Conservation (phyloP, 2,888 invertebrate species). For the Unio delphinus region DNA sequence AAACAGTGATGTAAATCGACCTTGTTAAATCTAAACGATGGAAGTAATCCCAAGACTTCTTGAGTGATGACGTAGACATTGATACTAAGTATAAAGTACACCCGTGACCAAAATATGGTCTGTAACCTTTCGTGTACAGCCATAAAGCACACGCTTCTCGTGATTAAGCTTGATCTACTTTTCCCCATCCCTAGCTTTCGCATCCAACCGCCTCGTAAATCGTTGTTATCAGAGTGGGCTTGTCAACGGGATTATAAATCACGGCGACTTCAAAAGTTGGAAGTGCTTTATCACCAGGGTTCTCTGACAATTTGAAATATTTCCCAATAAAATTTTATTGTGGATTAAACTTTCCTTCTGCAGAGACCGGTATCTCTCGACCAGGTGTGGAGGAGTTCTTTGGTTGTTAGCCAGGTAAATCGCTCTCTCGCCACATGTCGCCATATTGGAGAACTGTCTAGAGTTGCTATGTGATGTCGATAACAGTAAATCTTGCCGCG, state of each 20-base stretch:
- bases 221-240: constrained; percentile 27
- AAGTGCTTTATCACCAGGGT: constrained; percentile 40
- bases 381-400: constrained; percentile 19
- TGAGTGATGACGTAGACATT: no score
- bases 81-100: no score
- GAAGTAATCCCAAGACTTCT: no score
- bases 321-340: constrained; percentile 48
- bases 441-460: constrained; percentile 20
- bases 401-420: constrained; percentile 14
- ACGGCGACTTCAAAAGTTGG: constrained; percentile 42
- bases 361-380: constrained; percentile 4
- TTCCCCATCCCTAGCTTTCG: no score
- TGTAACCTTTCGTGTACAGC: no score
- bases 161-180: no score
- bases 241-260: constrained; percentile 45
- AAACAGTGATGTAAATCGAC: no score
- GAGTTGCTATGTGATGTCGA: constrained; percentile 17
- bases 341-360: constrained; percentile 27
- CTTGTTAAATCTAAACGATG: no score
- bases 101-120: no score
- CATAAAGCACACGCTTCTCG: no score
- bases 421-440: constrained; percentile 17
- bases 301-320: constrained; percentile 43
- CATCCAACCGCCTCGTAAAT: neutral
- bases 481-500: constrained; percentile 10